A percentile compares a stretch with the other conserved stretches of the same genome.
Conservation (phyloP, 2,113 vertebrate genomes). For the Coracopsis vasa region DNA sequence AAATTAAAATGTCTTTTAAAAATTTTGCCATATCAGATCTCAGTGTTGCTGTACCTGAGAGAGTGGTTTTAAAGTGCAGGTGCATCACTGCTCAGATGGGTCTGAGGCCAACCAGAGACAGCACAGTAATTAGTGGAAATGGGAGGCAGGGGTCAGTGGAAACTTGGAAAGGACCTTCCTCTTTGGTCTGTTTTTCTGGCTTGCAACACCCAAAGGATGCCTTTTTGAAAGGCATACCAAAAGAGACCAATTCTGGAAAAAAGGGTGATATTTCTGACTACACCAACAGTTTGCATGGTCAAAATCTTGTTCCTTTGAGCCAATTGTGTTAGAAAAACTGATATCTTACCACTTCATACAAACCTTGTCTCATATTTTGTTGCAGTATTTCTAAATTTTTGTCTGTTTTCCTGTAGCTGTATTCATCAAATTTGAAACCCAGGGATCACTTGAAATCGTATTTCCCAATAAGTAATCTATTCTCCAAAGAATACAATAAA, state of each 20-base stretch:
- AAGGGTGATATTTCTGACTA: neutral
- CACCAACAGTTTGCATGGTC: neutral
- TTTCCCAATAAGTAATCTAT: neutral
- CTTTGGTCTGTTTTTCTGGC: neutral
- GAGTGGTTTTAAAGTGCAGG: neutral
- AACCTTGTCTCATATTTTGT: neutral
- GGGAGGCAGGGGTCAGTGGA: neutral
- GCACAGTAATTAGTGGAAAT: neutral
- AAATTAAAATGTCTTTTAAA: neutral
- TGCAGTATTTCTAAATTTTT: neutral
- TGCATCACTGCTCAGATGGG: neutral
- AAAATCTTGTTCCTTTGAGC: neutral
- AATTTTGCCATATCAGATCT: neutral
- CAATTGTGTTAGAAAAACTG: neutral
- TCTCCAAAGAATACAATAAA: neutral
- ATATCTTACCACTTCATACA: neutral
- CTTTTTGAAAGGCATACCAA: neutral
- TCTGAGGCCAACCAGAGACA: neutral
- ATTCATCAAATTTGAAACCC: neutral
- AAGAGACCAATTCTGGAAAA: neutral
- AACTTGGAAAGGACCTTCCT: neutral
- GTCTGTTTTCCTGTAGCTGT: neutral
- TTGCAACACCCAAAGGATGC: neutral
- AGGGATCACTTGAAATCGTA: neutral
- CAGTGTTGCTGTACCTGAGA: neutral